Percentiles rank a stretch among this genome's conserved stretches.
Conservation (phyloP, 2,113 vertebrate species). For the Delphinus delphis region DNA sequence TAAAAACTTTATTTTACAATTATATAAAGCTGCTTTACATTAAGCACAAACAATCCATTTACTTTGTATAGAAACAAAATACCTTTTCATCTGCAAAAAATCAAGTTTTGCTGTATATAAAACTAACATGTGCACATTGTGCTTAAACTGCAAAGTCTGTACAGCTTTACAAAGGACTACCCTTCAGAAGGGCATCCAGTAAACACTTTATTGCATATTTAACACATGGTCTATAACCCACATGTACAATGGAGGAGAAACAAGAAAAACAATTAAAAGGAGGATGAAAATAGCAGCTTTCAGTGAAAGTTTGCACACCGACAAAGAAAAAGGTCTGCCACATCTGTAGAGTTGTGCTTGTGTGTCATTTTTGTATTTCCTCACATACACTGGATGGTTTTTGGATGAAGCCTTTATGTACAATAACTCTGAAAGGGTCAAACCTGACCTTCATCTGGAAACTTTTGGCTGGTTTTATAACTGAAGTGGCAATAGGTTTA, state of each 20-base stretch:
- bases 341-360: conserved; percentile 79
- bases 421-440: conserved; percentile 5
- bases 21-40: conserved; percentile 94
- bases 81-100: conserved; percentile 87
- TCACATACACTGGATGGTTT: background rate
- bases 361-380: conserved; percentile 21
- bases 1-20: conserved; percentile 93
- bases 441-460: background rate
- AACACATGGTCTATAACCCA: conserved; percentile 87
- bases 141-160: conserved; percentile 94
- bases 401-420: conserved; percentile 18
- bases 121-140: conserved; percentile 98
- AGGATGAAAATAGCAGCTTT: conserved; percentile 88
- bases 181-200: conserved; percentile 87
- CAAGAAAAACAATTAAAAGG: conserved; percentile 73
- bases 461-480: conserved; percentile 64
- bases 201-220: conserved; percentile 99
- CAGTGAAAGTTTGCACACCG: conserved; percentile 80
- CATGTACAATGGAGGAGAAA: conserved; percentile 79
- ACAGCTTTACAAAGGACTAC: conserved; percentile 89
- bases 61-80: conserved; percentile 91
- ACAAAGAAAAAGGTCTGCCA: conserved; percentile 66
- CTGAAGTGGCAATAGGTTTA: conserved; percentile 52
- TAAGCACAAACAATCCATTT: conserved; percentile 92
- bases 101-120: conserved; percentile 88